Evolutionary conservation across 2,113 vertebrate genomes (phyloP), one percentile per base, ranked within the genome.

Genomic region (Synodontis membranacea): DNA sequence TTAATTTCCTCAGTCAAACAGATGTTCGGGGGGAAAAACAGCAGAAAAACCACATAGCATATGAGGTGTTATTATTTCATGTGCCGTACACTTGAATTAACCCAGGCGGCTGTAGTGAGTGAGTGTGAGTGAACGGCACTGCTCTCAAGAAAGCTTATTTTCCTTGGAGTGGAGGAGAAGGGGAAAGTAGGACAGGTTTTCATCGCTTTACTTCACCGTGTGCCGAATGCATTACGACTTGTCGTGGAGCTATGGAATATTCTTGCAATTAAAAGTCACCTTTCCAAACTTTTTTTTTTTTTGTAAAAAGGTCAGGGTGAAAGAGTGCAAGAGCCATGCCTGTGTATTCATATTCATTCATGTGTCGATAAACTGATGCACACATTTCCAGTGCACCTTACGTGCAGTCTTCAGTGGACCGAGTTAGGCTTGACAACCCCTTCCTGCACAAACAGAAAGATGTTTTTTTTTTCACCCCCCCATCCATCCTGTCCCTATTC

Each of bases 351-450:
- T 80, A 68, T 72, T 87, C 82, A 75, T 80, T 56, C 60, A n/a
- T 76, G 7, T 19, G 15, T 37, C 31, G 68, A 72, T 39, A 42
- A 9, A 39, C 25, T 14, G 42, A 46, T 28, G 25, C 21, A 46
- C 64, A 21, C 14, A 9, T 91, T 91, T 93, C 90, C 91, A 90
- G 62, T 92, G 86, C 90, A 19, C 89, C 90, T 88, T 54, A 94
- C 92, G 93, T 94, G 94, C 91, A 89, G 64, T 82, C 90, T 88
- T 72, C 88, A 46, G 82, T 91, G 90, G 89, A 89, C 82, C 88
- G 85, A 93, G 90, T 88, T 89, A 91, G 88, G 91, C 90, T 89
- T 72, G 84, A 92, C 93, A 95, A 91, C 91, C 90, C 91, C 91
- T 92, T 91, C 54, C 83, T 88, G 39, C 37, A 83, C 46, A 84